These are phyloP conservation scores for Tetheella fluctuosa DNA, from an alignment of 2,888 invertebrate genomes.

Conservation along the genomic window DNA sequence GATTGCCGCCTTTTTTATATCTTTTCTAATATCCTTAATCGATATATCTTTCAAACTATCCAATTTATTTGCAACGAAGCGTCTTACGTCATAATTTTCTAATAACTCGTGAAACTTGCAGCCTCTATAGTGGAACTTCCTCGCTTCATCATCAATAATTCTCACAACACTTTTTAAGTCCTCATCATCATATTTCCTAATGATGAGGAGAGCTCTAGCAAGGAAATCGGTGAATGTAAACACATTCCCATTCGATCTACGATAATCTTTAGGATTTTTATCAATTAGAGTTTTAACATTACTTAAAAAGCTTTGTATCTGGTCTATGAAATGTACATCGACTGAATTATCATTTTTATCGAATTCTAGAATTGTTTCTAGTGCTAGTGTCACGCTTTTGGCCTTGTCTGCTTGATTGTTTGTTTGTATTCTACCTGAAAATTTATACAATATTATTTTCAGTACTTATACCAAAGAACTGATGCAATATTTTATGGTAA, in stretches of 20 bases:
- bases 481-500: too few species aligned
- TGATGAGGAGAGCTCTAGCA: conserved; percentile 29
- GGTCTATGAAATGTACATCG: conserved; percentile 48
- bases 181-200: conserved; percentile 46
- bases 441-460: conserved; percentile 15
- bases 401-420: conserved; percentile 26
- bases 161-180: conserved; percentile 45
- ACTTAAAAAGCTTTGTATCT: conserved; percentile 43
- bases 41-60: conserved; percentile 30
- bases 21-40: conserved; percentile 30
- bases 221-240: conserved; percentile 54
- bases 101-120: conserved; percentile 48
- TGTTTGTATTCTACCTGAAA: conserved; percentile 22
- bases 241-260: neutral
- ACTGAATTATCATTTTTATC: conserved; percentile 39
- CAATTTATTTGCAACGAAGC: conserved; percentile 38
- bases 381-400: conserved; percentile 52
- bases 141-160: conserved; percentile 45
- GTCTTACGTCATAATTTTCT: conserved; percentile 34
- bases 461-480: too few species aligned
- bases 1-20: conserved; percentile 33
- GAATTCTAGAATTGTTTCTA: conserved; percentile 63
- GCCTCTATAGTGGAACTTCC: conserved; percentile 46
- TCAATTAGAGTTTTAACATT: conserved; percentile 43
- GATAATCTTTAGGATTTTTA: conserved; percentile 13